These are phyloP conservation scores for Apostichopus japonicus DNA, from an alignment of 35 echinoderm and acorn worm species.

Conservation along the genomic window DNA sequence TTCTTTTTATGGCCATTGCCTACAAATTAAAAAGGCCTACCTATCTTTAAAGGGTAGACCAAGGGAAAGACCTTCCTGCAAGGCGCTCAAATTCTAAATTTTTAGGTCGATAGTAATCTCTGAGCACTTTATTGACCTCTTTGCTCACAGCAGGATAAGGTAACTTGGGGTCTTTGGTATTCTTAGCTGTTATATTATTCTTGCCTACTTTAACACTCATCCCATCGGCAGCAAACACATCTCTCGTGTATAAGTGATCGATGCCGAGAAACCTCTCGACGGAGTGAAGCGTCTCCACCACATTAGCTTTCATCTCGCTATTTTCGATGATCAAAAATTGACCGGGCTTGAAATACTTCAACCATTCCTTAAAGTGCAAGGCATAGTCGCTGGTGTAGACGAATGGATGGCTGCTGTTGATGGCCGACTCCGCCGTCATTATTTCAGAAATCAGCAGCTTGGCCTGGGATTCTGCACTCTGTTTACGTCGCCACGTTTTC, in stretches of 20 bases:
- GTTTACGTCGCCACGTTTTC: not conserved
- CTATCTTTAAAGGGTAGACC: not conserved
- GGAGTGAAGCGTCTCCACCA: slow-evolving; percentile 53
- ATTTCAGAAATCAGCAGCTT: slow-evolving; percentile 14
- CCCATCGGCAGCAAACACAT: slow-evolving; percentile 53
- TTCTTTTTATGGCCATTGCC: too few species aligned
- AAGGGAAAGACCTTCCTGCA: not conserved
- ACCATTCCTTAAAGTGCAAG: slow-evolving; percentile 78
- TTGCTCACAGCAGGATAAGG: not conserved
- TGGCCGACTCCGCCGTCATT: slow-evolving; percentile 24
- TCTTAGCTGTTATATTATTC: not conserved
- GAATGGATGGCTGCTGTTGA: slow-evolving; percentile 66
- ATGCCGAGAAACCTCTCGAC: slow-evolving; percentile 77
- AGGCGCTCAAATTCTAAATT: slow-evolving; percentile 5
- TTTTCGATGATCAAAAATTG: slow-evolving; percentile 68
- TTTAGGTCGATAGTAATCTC: not conserved
- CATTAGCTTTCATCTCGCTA: slow-evolving; percentile 52
- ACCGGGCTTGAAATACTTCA: slow-evolving; percentile 70
- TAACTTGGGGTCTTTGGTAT: not conserved
- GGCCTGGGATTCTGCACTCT: slow-evolving; percentile 1
- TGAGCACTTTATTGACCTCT: not conserved
- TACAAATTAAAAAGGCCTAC: too few species aligned
- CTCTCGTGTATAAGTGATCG: slow-evolving; percentile 47
- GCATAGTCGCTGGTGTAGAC: slow-evolving; percentile 73
- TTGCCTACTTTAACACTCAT: not conserved